Evolutionary conservation across 2,797 vertebrate species (phyloP).

Genomic region (Trematomus bernacchii): DNA sequence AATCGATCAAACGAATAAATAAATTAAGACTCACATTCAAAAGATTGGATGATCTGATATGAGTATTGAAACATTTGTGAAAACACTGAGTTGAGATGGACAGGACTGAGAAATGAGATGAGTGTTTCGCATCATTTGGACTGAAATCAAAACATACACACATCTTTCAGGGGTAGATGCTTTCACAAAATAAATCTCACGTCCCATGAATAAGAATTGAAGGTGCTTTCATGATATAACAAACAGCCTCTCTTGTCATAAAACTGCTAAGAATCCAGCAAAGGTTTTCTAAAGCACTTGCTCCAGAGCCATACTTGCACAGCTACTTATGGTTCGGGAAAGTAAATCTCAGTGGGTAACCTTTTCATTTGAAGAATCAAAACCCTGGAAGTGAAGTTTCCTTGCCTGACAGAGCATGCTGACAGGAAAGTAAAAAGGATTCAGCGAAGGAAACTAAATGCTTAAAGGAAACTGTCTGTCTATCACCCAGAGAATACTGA

Average conservation of each 20-base stretch:
- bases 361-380: slow-evolving; percentile 5
- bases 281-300: not conserved
- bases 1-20: slow-evolving; percentile 39
- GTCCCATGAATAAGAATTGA: slow-evolving; percentile 14
- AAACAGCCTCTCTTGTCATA: not conserved
- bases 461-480: not conserved
- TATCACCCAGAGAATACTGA: slow-evolving; percentile 1
- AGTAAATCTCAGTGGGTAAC: not conserved
- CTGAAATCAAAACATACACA: not conserved
- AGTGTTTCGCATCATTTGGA: not conserved
- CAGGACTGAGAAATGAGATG: not conserved
- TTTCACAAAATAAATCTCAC: slow-evolving; percentile 8
- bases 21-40: slow-evolving; percentile 45
- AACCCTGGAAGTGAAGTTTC: not conserved
- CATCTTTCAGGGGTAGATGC: slow-evolving; percentile 11
- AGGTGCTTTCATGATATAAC: slow-evolving; percentile 46
- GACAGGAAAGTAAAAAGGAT: not conserved
- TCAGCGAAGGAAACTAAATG: not conserved
- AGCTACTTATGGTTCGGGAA: not conserved
- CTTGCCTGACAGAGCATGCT: not conserved
- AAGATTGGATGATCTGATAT: slow-evolving; percentile 34
- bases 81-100: slow-evolving; percentile 1
- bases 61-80: slow-evolving; percentile 1
- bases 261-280: not conserved
- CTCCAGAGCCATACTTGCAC: not conserved